A percentile compares a stretch with the other conserved stretches of the same genome.
phyloP scores from a whole-genome alignment of 2,797 vertebrate species.

The Tapirus indicus region DNA sequence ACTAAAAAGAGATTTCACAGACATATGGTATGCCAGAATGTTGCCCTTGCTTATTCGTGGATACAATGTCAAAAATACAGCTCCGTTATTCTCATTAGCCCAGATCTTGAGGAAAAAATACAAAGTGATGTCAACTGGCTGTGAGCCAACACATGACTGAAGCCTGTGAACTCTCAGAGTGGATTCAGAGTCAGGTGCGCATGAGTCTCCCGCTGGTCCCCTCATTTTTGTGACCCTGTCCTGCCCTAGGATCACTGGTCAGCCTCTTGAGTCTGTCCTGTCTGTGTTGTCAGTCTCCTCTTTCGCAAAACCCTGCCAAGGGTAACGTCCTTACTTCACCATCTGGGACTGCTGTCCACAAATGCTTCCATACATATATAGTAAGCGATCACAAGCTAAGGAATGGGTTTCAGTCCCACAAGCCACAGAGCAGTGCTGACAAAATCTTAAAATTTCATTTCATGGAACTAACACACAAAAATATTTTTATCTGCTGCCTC shows the following conservation, averaged over 20 bases:
- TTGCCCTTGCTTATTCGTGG: not conserved
- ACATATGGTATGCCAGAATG: slow-evolving; percentile 14
- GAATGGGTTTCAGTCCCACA: not conserved
- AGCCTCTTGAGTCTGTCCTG: not conserved
- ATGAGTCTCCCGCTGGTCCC: not conserved
- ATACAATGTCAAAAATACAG: slow-evolving; percentile 56
- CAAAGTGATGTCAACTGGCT: not conserved
- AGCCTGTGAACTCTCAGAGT: not conserved
- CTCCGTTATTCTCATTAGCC: slow-evolving; percentile 17
- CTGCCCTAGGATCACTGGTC: not conserved
- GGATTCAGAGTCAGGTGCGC: not conserved
- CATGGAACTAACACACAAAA: fast-evolving
- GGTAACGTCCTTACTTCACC: not conserved
- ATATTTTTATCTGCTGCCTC: not conserved
- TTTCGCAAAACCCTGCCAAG: not conserved
- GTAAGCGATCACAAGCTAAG: not conserved
- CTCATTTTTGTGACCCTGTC: not conserved
- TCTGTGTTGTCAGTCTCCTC: fast-evolving
- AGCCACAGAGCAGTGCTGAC: not conserved
- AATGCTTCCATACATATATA: not conserved
- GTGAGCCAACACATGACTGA: slow-evolving; percentile 16
- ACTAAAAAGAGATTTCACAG: not conserved
- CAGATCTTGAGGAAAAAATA: not conserved
- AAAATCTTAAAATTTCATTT: not conserved
- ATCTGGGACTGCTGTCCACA: not conserved